phyloP scores from a whole-genome alignment of 2,113 vertebrate species.

The Upupa epops region DNA sequence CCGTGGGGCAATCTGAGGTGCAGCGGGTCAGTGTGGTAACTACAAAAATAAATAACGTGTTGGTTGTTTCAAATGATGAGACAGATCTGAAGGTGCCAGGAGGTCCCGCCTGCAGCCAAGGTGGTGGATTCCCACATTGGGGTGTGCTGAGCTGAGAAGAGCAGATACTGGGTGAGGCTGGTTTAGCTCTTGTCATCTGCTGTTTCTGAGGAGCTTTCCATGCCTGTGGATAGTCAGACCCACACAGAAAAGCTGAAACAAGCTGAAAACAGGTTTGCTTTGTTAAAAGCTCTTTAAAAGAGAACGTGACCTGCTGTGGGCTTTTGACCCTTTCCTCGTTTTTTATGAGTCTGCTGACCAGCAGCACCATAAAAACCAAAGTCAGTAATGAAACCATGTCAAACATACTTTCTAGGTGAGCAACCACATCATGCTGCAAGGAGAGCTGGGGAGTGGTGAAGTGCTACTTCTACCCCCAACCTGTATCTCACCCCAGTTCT shows the following conservation, averaged over 20 bases:
- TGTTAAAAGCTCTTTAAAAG: not conserved
- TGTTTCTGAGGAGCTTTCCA: not conserved
- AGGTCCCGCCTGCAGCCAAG: not conserved
- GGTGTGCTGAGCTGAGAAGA: not conserved
- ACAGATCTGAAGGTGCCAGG: not conserved
- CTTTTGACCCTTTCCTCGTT: not conserved
- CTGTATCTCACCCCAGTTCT: fast-evolving
- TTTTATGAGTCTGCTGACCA: not conserved
- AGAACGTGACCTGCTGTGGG: not conserved
- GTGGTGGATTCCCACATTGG: not conserved
- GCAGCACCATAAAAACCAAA: not conserved
- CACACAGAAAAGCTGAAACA: not conserved
- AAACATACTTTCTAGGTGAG: not conserved
- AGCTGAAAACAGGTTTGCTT: not conserved
- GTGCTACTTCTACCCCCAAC: not conserved
- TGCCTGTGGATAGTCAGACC: not conserved
- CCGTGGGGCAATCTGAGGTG: not conserved
- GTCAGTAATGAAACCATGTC: not conserved
- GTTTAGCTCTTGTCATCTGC: not conserved
- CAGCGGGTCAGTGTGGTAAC: not conserved
- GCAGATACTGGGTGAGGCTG: not conserved
- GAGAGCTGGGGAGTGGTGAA: not conserved
- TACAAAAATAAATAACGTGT: not conserved
- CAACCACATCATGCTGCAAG: not conserved
- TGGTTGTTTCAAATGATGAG: not conserved